Evolutionary conservation across 2,113 vertebrate genomes (phyloP).

Genomic region (Oreotrochilus melanogaster): DNA sequence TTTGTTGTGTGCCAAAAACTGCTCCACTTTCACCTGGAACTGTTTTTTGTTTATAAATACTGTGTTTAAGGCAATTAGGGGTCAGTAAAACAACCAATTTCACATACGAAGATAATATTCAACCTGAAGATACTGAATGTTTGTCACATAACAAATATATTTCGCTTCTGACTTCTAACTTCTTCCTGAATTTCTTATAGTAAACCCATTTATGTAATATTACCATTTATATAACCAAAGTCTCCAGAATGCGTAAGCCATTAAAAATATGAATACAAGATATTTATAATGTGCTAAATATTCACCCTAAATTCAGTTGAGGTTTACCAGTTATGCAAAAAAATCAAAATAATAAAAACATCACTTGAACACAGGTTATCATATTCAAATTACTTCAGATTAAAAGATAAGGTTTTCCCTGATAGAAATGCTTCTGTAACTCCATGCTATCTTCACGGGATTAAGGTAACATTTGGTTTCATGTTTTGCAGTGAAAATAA

Average conservation of each 20-base stretch:
- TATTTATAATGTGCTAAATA: background rate
- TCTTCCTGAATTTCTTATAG: background rate
- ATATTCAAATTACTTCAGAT: background rate
- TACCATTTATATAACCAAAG: background rate
- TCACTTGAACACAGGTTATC: background rate
- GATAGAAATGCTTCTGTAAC: background rate
- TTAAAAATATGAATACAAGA: background rate
- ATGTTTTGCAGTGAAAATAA: background rate
- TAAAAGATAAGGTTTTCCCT: background rate
- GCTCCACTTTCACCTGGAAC: background rate
- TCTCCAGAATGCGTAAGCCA: background rate
- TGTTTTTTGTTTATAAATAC: background rate
- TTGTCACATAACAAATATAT: background rate
- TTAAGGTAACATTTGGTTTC: background rate
- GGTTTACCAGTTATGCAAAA: background rate
- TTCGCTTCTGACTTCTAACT: background rate
- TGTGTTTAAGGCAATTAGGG: background rate
- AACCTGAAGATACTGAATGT: background rate
- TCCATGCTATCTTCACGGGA: background rate
- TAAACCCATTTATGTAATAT: background rate
- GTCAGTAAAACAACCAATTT: background rate
- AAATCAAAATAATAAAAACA: background rate
- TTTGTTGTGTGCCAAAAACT: background rate
- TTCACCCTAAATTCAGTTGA: background rate
- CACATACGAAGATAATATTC: background rate